Base-by-base conservation (phyloP, 2,113 vertebrate genomes). In the Rhagologus leucostigma region DNA sequence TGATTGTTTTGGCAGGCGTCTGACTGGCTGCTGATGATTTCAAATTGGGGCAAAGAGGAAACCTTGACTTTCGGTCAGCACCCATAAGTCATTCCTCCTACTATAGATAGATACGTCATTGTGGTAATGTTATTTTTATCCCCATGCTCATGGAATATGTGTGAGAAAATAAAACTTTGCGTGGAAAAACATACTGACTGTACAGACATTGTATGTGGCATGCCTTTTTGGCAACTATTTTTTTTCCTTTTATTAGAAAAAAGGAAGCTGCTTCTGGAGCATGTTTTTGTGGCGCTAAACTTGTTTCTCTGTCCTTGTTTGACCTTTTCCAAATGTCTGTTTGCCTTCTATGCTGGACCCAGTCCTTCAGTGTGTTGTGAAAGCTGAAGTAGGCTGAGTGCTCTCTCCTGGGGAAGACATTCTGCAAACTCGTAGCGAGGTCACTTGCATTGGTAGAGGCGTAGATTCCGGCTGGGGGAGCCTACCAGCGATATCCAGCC, bases 281-380 rank as follows among this genome's bases (percentile, higher is more conserved):
- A n/a, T 88, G 27, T 70, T 92, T 88, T 92, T 27, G 32, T 78
- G 79, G 60, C 75, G 76, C 49, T 93, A 73, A 86, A 84, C 85
- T 91, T 88, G 83, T 88, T 94, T 71, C 85, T 83, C 60, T 95
- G 93, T 96, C 93, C 95, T 97, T 97, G 90, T 77, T 68, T 97
- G 93, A 96, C 95, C 92, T 92, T 95, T 87, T 70, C 71, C 62
- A 84, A 90, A 85, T 77, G 82, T 84, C 75, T 93, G 49, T 84
- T 87, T 86, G 83, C 64, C 77, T 83, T 93, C 29, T 30, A 50
- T 74, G 46, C 50, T 68, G 87, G 71, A 86, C 73, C 37, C 62
- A 50, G 83, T 85, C 90, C 76, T 90, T 86, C 55, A 79, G 67
- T 3, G 20, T 63, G 44, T 71, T 91, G 83, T 86, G 71, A 92